Conservation (phyloP, 2,888 invertebrate species). For the Phortica magna region DNA sequence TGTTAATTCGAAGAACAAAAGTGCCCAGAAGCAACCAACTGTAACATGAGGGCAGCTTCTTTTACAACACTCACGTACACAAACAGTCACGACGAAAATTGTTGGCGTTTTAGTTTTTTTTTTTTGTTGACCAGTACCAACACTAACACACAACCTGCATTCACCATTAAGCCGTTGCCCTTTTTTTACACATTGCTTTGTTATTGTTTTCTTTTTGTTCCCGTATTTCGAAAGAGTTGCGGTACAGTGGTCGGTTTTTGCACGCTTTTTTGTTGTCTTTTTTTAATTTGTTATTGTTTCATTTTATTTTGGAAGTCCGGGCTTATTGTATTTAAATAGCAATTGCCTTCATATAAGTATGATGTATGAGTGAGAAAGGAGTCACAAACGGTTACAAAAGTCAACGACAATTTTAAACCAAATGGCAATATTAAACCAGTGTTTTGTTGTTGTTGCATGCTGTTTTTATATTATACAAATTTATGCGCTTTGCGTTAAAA, state of each 20-base stretch:
- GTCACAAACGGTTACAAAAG: background rate
- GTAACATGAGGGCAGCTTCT: constrained; percentile 33
- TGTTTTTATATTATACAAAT: too few relatives aligned
- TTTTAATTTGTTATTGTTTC: too few relatives aligned
- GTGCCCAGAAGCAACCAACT: constrained; percentile 34
- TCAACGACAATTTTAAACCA: background rate
- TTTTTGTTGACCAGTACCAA: background rate
- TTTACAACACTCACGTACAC: constrained; percentile 38
- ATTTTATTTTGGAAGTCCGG: too few relatives aligned
- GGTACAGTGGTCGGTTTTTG: background rate
- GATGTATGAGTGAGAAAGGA: background rate
- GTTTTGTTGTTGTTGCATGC: too few relatives aligned
- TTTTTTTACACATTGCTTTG: background rate
- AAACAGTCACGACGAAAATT: constrained; percentile 58
- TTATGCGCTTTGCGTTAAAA: too few relatives aligned
- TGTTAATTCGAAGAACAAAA: constrained; percentile 22
- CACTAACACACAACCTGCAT: constrained; percentile 9
- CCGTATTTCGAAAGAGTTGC: background rate
- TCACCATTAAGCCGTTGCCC: background rate
- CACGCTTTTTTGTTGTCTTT: background rate
- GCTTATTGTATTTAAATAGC: background rate
- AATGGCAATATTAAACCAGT: too few relatives aligned
- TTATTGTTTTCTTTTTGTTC: background rate
- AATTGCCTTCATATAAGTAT: background rate
- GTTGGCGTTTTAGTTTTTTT: constrained; percentile 25